Evolutionary conservation across 2,113 vertebrate species (phyloP), one percentile per base, ranked within the genome.

Genomic region (Cyphomyrus plagiostoma): DNA sequence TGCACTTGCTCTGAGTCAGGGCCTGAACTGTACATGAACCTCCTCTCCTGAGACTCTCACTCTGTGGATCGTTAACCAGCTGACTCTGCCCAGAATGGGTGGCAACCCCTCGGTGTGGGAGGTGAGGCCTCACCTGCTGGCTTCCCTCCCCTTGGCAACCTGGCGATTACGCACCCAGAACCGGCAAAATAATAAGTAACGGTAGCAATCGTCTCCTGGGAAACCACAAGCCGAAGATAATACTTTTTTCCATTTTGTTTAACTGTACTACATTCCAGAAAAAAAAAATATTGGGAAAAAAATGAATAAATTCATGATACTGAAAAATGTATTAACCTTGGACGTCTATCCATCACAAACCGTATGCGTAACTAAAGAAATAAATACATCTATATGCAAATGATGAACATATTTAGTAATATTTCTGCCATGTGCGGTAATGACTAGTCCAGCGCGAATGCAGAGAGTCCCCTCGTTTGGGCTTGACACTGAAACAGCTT

Each of bases 11-110:
- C 91, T 91, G 85, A 92, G 91, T 89, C 90, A 84, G 86, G 91
- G 91, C 91, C 93, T 96, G 94, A 95, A 95, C 95, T 95, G 92
- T 89, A 90, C 93, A 90, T 96, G 95, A 95, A 96, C 95, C 88
- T 90, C 89, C 74, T 93, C 95, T 94, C 93, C 56, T 26, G 94
- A 93, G 94, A 94, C 89, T 89, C 90, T 84, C 62, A 92, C 93
- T 91, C 93, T 92, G 91, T 91, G 92, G 94, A 95, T 95, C 94
- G 93, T 95, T 95, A 95, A 92, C 92, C 93, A 91, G 91, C 94
- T 94, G 95, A 95, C 93, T 7, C 95, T 93, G 89, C 91, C 92
- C 53, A 50, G 49, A 26, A 86, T 92, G 91, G 89, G 91, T 89
- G 91, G 90, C 92, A 90, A 86, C 91, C 80, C 46, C 87, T 92